These are phyloP conservation scores for Lerema accius DNA, from an alignment of 1,140 invertebrate species.

Conservation along the genomic window DNA sequence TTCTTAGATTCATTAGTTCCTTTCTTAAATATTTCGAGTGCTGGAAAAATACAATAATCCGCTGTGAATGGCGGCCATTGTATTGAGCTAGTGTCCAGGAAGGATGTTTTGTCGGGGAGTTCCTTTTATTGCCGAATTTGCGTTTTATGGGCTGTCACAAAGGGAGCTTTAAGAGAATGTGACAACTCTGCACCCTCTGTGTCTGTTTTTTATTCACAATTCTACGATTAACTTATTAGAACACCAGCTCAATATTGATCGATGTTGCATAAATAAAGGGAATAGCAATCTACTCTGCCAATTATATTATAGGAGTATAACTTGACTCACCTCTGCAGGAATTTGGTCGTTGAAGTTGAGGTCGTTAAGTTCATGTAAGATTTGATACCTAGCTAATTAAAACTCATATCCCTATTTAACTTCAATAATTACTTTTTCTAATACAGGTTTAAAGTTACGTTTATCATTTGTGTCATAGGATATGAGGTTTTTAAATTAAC, in stretches of 20 bases:
- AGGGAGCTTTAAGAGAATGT: conserved; percentile 72
- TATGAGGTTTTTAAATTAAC: too few relatives aligned
- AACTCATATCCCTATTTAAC: too few relatives aligned
- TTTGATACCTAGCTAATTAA: too few relatives aligned
- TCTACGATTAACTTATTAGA: conserved; percentile 28
- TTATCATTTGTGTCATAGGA: too few relatives aligned
- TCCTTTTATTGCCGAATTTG: conserved; percentile 82
- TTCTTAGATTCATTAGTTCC: conserved; percentile 69
- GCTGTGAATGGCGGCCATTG: conserved; percentile 72
- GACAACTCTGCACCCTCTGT: conserved; percentile 67
- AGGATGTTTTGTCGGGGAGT: conserved; percentile 77
- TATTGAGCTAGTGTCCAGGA: conserved; percentile 81
- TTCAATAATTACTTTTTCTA: too few relatives aligned
- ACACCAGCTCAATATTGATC: conserved; percentile 8
- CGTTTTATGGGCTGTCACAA: conserved; percentile 78
- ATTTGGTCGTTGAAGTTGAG: too few relatives aligned
- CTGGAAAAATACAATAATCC: conserved; percentile 81
- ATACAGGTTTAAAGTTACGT: too few relatives aligned
- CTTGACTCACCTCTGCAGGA: too few relatives aligned
- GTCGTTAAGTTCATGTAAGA: too few relatives aligned
- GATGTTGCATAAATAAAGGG: neutral
- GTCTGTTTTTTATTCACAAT: conserved; percentile 56
- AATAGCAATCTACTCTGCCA: neutral
- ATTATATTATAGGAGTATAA: too few relatives aligned
- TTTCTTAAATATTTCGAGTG: conserved; percentile 78